Base-by-base conservation (phyloP, 2,113 vertebrate genomes). In the Ancistrus triradiatus region DNA sequence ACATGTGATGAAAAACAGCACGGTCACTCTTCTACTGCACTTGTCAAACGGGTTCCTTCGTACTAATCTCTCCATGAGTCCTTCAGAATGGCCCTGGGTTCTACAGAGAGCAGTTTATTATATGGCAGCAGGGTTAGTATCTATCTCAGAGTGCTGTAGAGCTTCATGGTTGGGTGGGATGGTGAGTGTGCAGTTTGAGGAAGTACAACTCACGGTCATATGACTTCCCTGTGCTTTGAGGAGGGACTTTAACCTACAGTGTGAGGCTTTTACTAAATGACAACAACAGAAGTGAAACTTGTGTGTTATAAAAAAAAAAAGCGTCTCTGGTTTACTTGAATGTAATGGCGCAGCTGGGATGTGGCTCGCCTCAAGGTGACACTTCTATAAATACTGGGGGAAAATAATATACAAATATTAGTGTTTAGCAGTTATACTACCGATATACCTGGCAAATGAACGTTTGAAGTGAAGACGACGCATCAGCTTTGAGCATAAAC, bases 31-130 rank as follows among this genome's bases (percentile, higher is more conserved):
- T 33, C 17, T 43, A n/a, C 46, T 43, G 42, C 15, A 6, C 13
- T 14, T 4, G 2, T 40, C 55, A 33, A 19, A 56, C 25, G 70
- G 61, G 0, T 27, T 7, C 55, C 27, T 31, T 24, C 42, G 47
- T 40, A 21, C 49, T 53, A 9, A 62, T 58, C n/a, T 74, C 25
- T 73, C 75, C 85, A 87, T 86, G 2, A 51, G 67, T 35, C 14
- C 24, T 15, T 14, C 15, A 22, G 27, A 13, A 24, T 21, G 18
- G 4, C 19, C 24, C 31, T 38, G n/a, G 27, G 42, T n/a, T 18
- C 43, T 28, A 27, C 14, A 46, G 11, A 15, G n/a, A 10, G 28
- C 13, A 2, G 42, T 15, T 46, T n/a, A n/a, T n/a, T n/a, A n/a
- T n/a, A 19, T 43, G 43, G 44, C 27, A 47, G 61, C 33, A 21